Conservation (phyloP, 2,797 vertebrate species). For the Ctenosaura bakeri region DNA sequence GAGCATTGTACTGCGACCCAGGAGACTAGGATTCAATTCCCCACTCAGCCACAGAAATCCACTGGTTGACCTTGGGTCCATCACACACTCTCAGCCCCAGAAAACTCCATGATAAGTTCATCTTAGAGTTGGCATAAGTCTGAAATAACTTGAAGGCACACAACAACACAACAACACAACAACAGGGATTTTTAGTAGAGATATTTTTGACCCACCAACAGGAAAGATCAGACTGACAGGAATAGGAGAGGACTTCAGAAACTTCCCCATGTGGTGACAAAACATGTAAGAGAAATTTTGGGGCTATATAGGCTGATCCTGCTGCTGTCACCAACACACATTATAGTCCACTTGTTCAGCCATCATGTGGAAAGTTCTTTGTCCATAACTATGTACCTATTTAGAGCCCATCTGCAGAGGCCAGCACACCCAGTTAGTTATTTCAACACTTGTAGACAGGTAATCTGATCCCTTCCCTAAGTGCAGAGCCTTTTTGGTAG, state of each 20-base stretch:
- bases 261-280: background rate
- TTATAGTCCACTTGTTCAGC: background rate
- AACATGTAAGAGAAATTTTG: background rate
- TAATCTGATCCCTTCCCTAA: background rate
- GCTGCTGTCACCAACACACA: background rate
- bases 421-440: background rate
- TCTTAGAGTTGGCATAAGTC: too few relatives aligned
- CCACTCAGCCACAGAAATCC: too few relatives aligned
- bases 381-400: background rate
- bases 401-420: background rate
- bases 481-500: background rate
- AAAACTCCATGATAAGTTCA: too few relatives aligned
- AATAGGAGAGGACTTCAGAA: background rate
- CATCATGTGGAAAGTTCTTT: background rate
- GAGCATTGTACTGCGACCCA: too few relatives aligned
- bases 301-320: background rate
- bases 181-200: slow-evolving; percentile 35
- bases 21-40: too few relatives aligned
- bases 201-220: background rate
- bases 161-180: too few relatives aligned
- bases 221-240: background rate
- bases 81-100: too few relatives aligned
- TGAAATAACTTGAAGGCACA: too few relatives aligned
- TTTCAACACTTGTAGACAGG: background rate
- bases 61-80: background rate